A percentile compares a stretch with the other conserved stretches of the same genome.
phyloP scores from a whole-genome alignment of 1,140 invertebrate species.

The Drosophila tropicalis region DNA sequence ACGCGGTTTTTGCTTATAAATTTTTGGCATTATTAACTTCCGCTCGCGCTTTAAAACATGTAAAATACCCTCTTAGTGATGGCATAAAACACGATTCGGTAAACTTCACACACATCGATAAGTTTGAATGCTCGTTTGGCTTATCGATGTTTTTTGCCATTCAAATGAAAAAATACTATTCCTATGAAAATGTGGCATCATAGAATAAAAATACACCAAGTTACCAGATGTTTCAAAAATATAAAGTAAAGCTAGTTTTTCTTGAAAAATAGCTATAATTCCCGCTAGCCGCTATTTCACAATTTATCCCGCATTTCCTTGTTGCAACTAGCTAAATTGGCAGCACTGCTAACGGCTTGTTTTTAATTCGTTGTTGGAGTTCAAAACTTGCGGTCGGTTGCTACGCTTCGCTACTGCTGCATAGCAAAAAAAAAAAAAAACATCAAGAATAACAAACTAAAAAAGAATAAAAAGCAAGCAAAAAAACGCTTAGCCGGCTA shows the following conservation, averaged over 20 bases:
- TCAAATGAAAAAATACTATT: constrained; percentile 9
- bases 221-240: background rate
- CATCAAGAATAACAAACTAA: background rate
- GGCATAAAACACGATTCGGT: background rate
- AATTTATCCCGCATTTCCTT: constrained; percentile 1
- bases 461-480: background rate
- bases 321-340: background rate
- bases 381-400: constrained; percentile 29
- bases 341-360: background rate
- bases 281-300: background rate
- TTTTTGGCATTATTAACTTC: background rate
- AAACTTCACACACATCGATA: constrained; percentile 6
- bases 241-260: background rate
- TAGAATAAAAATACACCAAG: constrained; percentile 3
- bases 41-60: background rate
- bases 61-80: no score
- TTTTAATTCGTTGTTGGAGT: constrained; percentile 50
- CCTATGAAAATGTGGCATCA: background rate
- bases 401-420: background rate
- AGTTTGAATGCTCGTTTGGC: constrained; percentile 4
- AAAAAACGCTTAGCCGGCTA: constrained; percentile 19
- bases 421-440: background rate
- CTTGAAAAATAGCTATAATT: background rate
- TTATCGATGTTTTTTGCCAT: constrained; percentile 20
- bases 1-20: background rate